Percentiles rank a stretch among this genome's conserved stretches.
These are phyloP conservation scores for Vulpes ferrilata DNA, from an alignment of 2,113 vertebrate genomes.

Conservation along the genomic window DNA sequence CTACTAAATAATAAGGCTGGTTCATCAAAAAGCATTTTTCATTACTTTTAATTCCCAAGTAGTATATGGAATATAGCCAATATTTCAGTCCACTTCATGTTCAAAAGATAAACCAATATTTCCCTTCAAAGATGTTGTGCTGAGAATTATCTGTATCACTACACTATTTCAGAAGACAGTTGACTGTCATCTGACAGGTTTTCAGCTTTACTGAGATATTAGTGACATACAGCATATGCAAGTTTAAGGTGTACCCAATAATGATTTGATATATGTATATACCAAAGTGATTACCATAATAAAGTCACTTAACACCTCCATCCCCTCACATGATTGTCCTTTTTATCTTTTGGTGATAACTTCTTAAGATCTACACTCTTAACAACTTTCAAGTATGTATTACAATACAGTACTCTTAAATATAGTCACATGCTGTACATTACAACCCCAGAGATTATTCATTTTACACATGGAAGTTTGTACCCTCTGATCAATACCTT, in stretches of 20 bases:
- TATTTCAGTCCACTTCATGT: conserved; percentile 38
- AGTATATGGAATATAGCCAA: neutral
- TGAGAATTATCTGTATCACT: neutral
- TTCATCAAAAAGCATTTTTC: neutral
- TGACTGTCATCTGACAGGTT: neutral
- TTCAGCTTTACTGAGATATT: neutral
- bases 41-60: neutral
- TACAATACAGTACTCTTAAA: neutral
- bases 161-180: neutral
- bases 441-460: neutral
- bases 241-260: neutral
- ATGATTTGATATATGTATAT: neutral
- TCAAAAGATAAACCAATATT: conserved; percentile 20
- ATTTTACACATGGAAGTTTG: neutral
- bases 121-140: neutral
- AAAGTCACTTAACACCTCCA: neutral
- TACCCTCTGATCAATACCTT: neutral
- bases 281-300: neutral
- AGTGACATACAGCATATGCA: neutral
- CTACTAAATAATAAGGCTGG: conserved; percentile 16
- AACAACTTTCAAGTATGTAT: neutral
- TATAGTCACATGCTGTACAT: neutral
- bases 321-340: neutral
- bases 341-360: neutral
- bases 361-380: neutral